A percentile compares a stretch with the other conserved stretches of the same genome.
phyloP scores from a whole-genome alignment of 2,888 invertebrate species.

The Drosophila kuntzei region DNA sequence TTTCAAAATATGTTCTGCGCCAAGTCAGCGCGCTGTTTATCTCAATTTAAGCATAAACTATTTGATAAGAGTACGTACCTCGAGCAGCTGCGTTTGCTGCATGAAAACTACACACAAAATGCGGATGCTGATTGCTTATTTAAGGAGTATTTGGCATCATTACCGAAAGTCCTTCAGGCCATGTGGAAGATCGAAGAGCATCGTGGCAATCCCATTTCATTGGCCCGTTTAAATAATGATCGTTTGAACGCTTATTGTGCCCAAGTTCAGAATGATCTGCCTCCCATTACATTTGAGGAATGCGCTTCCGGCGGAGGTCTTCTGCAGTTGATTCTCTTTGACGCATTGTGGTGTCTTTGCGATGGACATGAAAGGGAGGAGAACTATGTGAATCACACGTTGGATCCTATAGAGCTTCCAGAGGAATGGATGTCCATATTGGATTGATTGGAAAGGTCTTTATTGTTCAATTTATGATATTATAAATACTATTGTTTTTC shows the following conservation, averaged over 20 bases:
- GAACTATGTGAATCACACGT: not conserved
- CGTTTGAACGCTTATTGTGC: constrained; percentile 23
- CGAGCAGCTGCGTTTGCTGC: constrained; percentile 16
- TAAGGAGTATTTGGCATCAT: constrained; percentile 13
- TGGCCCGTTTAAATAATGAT: constrained; percentile 37
- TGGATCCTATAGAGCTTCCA: constrained; percentile 10
- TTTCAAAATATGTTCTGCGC: constrained; percentile 37
- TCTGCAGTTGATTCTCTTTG: constrained; percentile 45
- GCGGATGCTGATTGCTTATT: constrained; percentile 15
- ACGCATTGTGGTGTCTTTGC: constrained; percentile 42
- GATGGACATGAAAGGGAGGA: constrained; percentile 36
- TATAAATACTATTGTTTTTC: constrained; percentile 4
- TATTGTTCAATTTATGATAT: not conserved
- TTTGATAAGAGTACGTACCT: constrained; percentile 1
- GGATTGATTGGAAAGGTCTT: not conserved
- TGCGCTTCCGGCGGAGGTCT: constrained; percentile 38
- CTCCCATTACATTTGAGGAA: constrained; percentile 46
- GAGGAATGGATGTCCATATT: constrained; percentile 44
- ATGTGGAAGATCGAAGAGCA: constrained; percentile 52
- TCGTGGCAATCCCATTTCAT: constrained; percentile 24
- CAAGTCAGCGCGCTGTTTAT: constrained; percentile 27
- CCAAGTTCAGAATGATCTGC: constrained; percentile 46
- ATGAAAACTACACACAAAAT: constrained; percentile 27
- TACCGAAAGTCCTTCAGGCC: constrained; percentile 26
- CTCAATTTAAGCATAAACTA: constrained; percentile 11